These are phyloP conservation scores for Nemopilema nomurai DNA, from an alignment of 30 jellyfish, hydroid and myxozoan genomes.

Conservation along the genomic window DNA sequence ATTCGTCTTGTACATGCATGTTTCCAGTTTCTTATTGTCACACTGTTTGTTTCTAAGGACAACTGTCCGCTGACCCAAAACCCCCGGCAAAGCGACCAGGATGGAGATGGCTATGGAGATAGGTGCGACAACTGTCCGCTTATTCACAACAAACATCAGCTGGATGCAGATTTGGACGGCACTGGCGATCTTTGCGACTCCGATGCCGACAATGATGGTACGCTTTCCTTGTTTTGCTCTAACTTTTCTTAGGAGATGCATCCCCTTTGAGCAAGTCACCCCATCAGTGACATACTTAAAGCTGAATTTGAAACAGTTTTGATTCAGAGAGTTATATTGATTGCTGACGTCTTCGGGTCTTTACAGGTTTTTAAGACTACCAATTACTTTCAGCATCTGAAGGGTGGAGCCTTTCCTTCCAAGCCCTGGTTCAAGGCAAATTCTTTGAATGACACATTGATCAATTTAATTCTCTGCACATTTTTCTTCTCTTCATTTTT, in stretches of 20 bases:
- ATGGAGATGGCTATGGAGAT: conserved; percentile 83
- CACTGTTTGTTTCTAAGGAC: conserved; percentile 43
- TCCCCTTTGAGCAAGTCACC: no score
- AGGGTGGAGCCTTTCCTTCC: no score
- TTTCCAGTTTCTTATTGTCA: not conserved
- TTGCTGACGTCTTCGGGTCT: no score
- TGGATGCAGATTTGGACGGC: conserved; percentile 90
- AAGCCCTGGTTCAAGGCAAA: no score
- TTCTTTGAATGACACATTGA: no score
- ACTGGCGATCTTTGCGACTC: conserved; percentile 79
- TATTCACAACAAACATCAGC: conserved; percentile 65
- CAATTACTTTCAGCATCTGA: no score
- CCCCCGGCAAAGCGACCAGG: conserved; percentile 69
- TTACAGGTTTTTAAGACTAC: no score
- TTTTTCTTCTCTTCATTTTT: no score
- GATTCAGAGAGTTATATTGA: no score
- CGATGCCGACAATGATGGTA: conserved; percentile 80
- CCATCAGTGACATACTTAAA: no score
- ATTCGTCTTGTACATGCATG: not conserved
- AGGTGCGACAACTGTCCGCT: conserved; percentile 82
- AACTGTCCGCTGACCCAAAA: conserved; percentile 81
- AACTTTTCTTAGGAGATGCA: not conserved
- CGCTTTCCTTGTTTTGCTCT: not conserved
- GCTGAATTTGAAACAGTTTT: no score
- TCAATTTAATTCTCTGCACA: no score